Base-by-base conservation (phyloP, 2,113 vertebrate genomes). In the Lasiurus cinereus region DNA sequence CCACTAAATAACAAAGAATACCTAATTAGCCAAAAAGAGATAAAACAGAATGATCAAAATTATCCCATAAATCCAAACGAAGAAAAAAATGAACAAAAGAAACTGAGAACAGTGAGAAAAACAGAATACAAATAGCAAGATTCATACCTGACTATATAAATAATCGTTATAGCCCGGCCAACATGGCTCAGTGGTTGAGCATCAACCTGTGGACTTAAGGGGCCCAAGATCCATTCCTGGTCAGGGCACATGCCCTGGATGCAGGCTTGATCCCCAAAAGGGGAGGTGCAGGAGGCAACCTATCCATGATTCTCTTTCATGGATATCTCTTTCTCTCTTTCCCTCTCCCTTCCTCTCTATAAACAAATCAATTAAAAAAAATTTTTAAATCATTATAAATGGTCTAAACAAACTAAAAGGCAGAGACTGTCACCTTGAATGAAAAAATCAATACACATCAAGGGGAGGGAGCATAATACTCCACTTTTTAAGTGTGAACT, bases 21-120 rank as follows among this genome's bases (percentile, higher is more conserved):
- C 11, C 62, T 79, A 84, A 59, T 48, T 66, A 64, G 29, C 15
- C 62, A 69, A 52, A 78, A 36, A 69, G 3, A 67, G 43, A 59
- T 62, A 85, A 70, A 92, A 69, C 10, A 22, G 6, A 83, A 87
- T 76, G 33, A 78, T 22, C 33, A 67, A 94, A 92, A 92, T 15
- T 36, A 36, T 36, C 62, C 54, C 50, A 73, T 66, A 46, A 77
- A 33, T 54, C 39, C 56, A 74, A 86, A 62, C 1, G 16, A 39
- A 83, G 5, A 52, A 3, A 83, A 86, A 86, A 43, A 24, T 70
- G 31, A 12, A 62, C 90, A 79, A 93, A 82, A 31, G 29, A 82
- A 86, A 14, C 27, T 50, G 84, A 56, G 9, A 86, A n/a, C 16
- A 82, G 62, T 72, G 10, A 79, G 6, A 62, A 80, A 77, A 90